These are phyloP conservation scores for Leptobrachium leishanense DNA, from an alignment of 2,113 vertebrate genomes.

Conservation along the genomic window DNA sequence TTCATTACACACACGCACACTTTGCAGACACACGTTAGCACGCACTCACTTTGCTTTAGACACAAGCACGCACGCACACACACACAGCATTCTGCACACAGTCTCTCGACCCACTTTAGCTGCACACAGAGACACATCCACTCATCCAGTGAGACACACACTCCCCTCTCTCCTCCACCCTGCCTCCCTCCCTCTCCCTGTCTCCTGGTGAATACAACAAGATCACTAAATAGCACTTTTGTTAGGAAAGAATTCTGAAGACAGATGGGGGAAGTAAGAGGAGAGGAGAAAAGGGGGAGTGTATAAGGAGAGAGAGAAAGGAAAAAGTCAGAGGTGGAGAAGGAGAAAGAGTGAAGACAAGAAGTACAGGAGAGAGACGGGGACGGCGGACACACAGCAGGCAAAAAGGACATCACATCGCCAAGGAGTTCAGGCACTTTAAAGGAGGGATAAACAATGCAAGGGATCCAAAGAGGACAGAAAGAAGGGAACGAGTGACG, in stretches of 20 bases:
- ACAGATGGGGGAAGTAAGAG: slow-evolving; percentile 47
- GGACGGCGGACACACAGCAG: neutral
- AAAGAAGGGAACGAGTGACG: neutral
- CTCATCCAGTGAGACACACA: slow-evolving; percentile 13
- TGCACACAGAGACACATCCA: neutral
- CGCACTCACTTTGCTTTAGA: no score
- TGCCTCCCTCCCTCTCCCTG: slow-evolving; percentile 7
- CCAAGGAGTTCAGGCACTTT: neutral
- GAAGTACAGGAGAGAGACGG: neutral
- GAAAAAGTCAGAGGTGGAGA: neutral
- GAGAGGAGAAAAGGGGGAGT: slow-evolving; percentile 24
- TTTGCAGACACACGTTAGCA: no score
- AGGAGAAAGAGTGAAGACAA: neutral
- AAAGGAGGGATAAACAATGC: neutral
- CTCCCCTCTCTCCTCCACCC: neutral
- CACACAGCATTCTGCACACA: no score
- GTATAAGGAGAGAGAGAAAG: neutral
- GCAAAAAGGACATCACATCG: neutral
- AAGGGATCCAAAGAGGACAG: neutral
- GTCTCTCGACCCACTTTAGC: no score
- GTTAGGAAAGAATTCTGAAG: slow-evolving; percentile 47
- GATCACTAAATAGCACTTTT: slow-evolving; percentile 47
- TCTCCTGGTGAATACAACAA: slow-evolving; percentile 34
- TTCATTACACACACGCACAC: no score
- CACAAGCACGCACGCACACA: no score